Conservation (phyloP, 2,113 vertebrate genomes). For the Anolis sagrei region DNA sequence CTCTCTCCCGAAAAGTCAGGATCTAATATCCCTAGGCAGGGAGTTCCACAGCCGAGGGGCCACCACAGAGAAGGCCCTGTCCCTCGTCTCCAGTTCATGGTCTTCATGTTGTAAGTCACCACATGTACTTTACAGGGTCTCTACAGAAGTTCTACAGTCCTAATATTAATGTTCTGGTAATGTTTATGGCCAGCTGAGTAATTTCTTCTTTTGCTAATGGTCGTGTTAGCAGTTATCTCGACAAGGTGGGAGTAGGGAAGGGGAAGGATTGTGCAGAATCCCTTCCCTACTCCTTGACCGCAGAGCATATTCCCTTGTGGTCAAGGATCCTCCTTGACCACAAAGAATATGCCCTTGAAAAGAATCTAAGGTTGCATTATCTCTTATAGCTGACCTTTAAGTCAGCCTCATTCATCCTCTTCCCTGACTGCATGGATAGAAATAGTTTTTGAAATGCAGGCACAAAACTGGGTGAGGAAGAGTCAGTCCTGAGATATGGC, state of each 20-base stretch:
- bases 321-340: slow-evolving; percentile 51
- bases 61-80: too few species aligned
- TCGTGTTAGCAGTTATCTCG: slow-evolving; percentile 14
- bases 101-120: slow-evolving; percentile 54
- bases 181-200: slow-evolving; percentile 52
- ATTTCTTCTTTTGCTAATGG: slow-evolving; percentile 55
- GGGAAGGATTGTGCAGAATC: background rate
- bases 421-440: slow-evolving; percentile 18
- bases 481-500: slow-evolving; percentile 26
- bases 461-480: slow-evolving; percentile 34
- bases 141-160: slow-evolving; percentile 52
- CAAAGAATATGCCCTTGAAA: slow-evolving; percentile 50
- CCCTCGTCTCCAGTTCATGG: slow-evolving; percentile 11
- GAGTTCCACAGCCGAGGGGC: too few species aligned
- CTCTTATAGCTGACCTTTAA: slow-evolving; percentile 43
- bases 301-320: slow-evolving; percentile 47
- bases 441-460: slow-evolving; percentile 12
- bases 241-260: slow-evolving; percentile 23
- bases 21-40: too few species aligned
- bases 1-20: too few species aligned
- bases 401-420: slow-evolving; percentile 1
- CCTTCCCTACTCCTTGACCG: slow-evolving; percentile 50
- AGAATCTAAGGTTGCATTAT: slow-evolving; percentile 34
- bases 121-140: slow-evolving; percentile 45
- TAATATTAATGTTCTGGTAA: slow-evolving; percentile 46